Evolutionary conservation across 2,888 invertebrate genomes (phyloP).

Genomic region (Dasypolia templi): DNA sequence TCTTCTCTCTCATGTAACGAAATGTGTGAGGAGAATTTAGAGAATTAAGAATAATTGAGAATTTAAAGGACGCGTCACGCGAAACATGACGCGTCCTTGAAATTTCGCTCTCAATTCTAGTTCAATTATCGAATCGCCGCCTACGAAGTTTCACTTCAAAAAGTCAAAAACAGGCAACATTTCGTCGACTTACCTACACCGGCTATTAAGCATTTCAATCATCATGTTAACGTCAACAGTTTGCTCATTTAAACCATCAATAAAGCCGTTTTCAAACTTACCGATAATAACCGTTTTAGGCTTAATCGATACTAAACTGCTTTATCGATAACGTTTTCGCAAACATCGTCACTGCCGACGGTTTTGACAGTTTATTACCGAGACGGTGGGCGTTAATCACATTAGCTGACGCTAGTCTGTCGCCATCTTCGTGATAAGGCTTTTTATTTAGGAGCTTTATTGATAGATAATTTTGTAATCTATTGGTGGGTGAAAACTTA

Average conservation of each 20-base stretch:
- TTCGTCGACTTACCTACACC: too few relatives aligned
- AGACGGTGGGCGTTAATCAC: conserved; percentile 17
- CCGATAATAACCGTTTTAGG: background rate
- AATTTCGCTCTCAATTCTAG: too few relatives aligned
- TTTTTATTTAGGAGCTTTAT: conserved; percentile 12
- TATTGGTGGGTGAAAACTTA: background rate
- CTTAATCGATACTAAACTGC: conserved; percentile 27
- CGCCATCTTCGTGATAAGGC: conserved; percentile 1
- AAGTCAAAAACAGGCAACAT: too few relatives aligned
- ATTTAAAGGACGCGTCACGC: too few relatives aligned
- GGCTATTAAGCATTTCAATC: too few relatives aligned
- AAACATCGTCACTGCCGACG: conserved; percentile 2
- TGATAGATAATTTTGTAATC: background rate
- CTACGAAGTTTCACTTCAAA: too few relatives aligned
- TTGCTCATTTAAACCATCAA: background rate
- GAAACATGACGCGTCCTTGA: too few relatives aligned
- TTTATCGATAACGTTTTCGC: conserved; percentile 37
- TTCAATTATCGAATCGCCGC: too few relatives aligned
- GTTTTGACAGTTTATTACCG: conserved; percentile 21
- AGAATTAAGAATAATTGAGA: too few relatives aligned
- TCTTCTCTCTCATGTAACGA: too few relatives aligned
- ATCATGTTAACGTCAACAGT: background rate
- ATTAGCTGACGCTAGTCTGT: background rate
- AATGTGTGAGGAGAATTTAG: too few relatives aligned
- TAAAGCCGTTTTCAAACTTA: background rate